Percentiles rank a stretch among this genome's conserved stretches.
These are phyloP conservation scores for Noctilio leporinus DNA, from an alignment of 2,113 vertebrate genomes.

Conservation along the genomic window DNA sequence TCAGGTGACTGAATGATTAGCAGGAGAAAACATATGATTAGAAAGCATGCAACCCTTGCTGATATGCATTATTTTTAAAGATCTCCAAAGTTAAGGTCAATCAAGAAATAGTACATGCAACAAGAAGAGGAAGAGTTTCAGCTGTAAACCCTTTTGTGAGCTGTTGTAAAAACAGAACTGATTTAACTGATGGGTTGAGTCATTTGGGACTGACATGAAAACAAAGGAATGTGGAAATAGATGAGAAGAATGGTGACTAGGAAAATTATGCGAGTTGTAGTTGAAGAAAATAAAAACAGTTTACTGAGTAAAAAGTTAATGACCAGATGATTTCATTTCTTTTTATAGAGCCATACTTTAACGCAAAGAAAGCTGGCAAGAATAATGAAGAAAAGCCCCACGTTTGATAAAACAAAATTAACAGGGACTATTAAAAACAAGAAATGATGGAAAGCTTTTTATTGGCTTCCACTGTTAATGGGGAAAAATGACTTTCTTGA, in stretches of 20 bases:
- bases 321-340: constrained; percentile 62
- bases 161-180: constrained; percentile 57
- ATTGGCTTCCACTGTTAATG: constrained; percentile 50
- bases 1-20: constrained; percentile 72
- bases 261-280: constrained; percentile 33
- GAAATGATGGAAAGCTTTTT: constrained; percentile 5
- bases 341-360: constrained; percentile 43
- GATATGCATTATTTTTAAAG: constrained; percentile 65
- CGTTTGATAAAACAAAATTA: constrained; percentile 52
- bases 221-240: constrained; percentile 54
- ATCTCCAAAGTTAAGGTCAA: constrained; percentile 48
- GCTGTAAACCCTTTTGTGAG: constrained; percentile 51
- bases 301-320: constrained; percentile 55
- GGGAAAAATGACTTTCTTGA: constrained; percentile 7
- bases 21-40: constrained; percentile 69
- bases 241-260: constrained; percentile 24
- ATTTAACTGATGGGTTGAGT: constrained; percentile 56
- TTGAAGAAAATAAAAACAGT: constrained; percentile 41
- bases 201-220: constrained; percentile 45
- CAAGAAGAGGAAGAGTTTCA: constrained; percentile 45
- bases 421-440: constrained; percentile 3
- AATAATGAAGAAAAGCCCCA: constrained; percentile 21
- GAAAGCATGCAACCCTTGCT: constrained; percentile 53
- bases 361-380: constrained; percentile 45
- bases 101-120: constrained; percentile 50